Base-by-base conservation (phyloP, 30 jellyfish, hydroid and myxozoan species). In the Aurelia sp. region DNA sequence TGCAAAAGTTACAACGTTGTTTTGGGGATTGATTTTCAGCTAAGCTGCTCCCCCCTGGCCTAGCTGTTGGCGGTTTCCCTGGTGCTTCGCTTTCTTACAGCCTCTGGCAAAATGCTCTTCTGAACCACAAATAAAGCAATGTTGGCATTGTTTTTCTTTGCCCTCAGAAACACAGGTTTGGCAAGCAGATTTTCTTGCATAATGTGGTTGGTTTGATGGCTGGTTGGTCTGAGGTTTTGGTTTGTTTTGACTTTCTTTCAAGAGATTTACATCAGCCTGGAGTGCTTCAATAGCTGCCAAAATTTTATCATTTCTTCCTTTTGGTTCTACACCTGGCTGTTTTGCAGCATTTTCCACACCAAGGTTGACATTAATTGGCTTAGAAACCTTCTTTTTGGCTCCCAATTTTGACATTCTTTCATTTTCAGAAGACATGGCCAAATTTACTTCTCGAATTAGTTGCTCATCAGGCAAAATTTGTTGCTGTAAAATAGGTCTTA, bases 101-200 rank as follows among this genome's bases (percentile, higher is more conserved):
- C 71, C 71, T 7, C 33, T n/a, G 24, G 71, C 24, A 61, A 40
- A 40, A 40, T 40, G 82, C 9, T 71, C 82, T 17, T 40, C 82
- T 35, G 82, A 71, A 71, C 82, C 82, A 21, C 82, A 71, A 71
- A 71, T 35, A 22, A 71, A 71, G 82, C 82, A 71, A 71, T 71
- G 82, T 6, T 71, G 63, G 65, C 82, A 71, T 71, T 71, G 38
- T 35, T 71, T 50, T 40, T 71, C 65, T 71, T 35, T 50, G 24
- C 65, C 65, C 65, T 21, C 35, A 64, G 75, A 64, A 64, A 64
- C 8, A 22, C 41, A 3, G 75, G 7, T 4, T 22, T 64, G 4
- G 75, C 75, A 64, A 53, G 75, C 75, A 2, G 75, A 11, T 64
- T 64, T 64, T 64, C 75, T 64, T 16, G 8, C 41, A 64, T 64